Percentiles rank a stretch among this genome's conserved stretches.
phyloP scores from a whole-genome alignment of 2,113 vertebrate genomes.

The Paedocypris sp. region DNA sequence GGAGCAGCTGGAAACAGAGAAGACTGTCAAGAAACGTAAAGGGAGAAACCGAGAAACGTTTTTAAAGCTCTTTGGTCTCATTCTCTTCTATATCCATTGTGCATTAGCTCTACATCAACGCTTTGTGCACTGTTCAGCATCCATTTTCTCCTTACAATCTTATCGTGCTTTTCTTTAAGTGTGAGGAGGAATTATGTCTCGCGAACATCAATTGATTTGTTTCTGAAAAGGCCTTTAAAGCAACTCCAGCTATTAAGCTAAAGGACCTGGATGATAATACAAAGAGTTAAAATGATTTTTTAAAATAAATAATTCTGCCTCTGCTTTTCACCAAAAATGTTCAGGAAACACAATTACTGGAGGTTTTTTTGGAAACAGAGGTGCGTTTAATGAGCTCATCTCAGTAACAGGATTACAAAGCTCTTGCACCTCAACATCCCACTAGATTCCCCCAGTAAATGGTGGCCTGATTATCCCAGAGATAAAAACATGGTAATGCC shows the following conservation, averaged over 20 bases:
- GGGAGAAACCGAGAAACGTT: background rate
- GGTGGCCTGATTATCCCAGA: slow-evolving; percentile 12
- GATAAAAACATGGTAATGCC: slow-evolving; percentile 29
- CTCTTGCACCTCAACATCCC: slow-evolving; percentile 20
- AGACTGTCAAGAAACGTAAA: background rate
- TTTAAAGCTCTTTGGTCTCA: background rate
- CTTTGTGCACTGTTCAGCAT: background rate
- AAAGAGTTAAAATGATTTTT: too few species aligned
- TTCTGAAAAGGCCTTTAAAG: slow-evolving; percentile 5
- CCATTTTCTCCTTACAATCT: background rate
- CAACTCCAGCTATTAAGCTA: slow-evolving; percentile 11
- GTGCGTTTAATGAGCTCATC: slow-evolving; percentile 29
- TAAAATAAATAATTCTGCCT: background rate
- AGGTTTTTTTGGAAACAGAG: slow-evolving; percentile 24
- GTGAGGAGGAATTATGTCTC: too few species aligned
- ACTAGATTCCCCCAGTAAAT: slow-evolving; percentile 32
- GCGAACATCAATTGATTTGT: background rate
- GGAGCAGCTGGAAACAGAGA: background rate
- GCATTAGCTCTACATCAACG: background rate
- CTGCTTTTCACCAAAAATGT: background rate
- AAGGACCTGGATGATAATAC: too few species aligned
- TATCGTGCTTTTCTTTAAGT: background rate
- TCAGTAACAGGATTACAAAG: slow-evolving; percentile 33
- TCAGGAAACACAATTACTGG: background rate
- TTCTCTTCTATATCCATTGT: background rate